phyloP scores from a whole-genome alignment of 2,113 vertebrate species.

The Tachuris rubrigastra region DNA sequence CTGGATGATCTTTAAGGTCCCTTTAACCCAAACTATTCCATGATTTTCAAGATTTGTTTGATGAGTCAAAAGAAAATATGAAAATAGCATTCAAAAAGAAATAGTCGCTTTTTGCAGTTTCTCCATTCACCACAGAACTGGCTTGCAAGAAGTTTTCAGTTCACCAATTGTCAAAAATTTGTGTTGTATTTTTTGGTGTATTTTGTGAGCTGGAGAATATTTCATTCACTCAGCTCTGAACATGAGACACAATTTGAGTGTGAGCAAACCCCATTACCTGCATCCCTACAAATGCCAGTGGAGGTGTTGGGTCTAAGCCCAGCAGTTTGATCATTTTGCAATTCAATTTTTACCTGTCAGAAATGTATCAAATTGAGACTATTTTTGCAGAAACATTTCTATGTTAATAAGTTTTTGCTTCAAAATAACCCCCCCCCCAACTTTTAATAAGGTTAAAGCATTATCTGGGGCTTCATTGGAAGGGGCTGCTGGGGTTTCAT shows the following conservation, averaged over 20 bases:
- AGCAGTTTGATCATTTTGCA: not conserved
- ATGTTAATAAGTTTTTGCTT: conserved; percentile 20
- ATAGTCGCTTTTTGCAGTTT: not conserved
- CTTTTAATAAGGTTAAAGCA: conserved; percentile 3
- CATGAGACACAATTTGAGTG: not conserved
- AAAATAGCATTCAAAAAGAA: not conserved
- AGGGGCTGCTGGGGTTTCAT: not conserved
- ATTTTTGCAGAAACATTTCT: not conserved
- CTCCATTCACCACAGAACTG: not conserved
- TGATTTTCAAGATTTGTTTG: not conserved
- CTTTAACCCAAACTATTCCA: not conserved
- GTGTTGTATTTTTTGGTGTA: accelerated
- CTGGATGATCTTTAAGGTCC: not conserved
- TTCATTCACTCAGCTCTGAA: not conserved
- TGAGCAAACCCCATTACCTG: not conserved
- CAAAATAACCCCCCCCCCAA: not conserved
- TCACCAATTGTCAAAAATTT: not conserved
- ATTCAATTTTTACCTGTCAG: conserved; percentile 30
- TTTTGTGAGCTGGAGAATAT: not conserved
- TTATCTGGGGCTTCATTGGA: not conserved
- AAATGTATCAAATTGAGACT: not conserved
- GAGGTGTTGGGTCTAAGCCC: not conserved
- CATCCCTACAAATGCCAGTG: not conserved
- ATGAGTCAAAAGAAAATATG: not conserved
- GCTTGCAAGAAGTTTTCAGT: not conserved